phyloP scores from a whole-genome alignment of 1,140 invertebrate species.

The Thereuonema tuberculata region DNA sequence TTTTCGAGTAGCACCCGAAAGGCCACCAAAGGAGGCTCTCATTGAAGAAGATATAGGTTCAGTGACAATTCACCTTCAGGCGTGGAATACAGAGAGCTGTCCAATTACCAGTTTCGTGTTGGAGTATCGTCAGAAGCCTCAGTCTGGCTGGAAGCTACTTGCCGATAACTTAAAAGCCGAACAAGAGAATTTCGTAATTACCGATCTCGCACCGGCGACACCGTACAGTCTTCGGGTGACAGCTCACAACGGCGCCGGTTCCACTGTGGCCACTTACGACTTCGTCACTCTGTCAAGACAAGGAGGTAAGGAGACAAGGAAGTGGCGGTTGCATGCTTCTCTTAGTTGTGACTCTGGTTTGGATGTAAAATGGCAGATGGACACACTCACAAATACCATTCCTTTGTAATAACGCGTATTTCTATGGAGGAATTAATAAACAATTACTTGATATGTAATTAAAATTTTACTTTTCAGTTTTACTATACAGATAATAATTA shows the following conservation, averaged over 20 bases:
- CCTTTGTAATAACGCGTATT: too few species aligned
- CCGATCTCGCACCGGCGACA: constrained; percentile 63
- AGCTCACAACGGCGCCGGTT: constrained; percentile 83
- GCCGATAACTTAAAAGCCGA: constrained; percentile 48
- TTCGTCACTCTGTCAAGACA: constrained; percentile 52
- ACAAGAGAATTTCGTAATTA: constrained; percentile 34
- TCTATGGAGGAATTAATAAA: too few species aligned
- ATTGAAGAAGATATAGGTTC: constrained; percentile 34
- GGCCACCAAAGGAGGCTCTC: not conserved
- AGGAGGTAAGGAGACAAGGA: constrained; percentile 6
- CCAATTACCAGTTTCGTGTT: constrained; percentile 46
- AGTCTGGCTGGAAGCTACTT: constrained; percentile 33
- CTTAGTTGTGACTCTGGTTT: not conserved
- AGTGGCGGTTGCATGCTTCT: too few species aligned
- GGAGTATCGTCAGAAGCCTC: constrained; percentile 48
- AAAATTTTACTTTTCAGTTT: too few species aligned
- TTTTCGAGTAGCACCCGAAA: constrained; percentile 4
- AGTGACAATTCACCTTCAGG: constrained; percentile 50
- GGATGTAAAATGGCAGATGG: not conserved
- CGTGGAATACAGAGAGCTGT: constrained; percentile 65
- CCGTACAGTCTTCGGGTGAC: constrained; percentile 72
- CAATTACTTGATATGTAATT: too few species aligned
- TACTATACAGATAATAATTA: too few species aligned
- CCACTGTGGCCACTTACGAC: constrained; percentile 56
- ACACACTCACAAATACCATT: not conserved